Evolutionary conservation across 2,113 vertebrate genomes (phyloP).

Genomic region (Danionella cerebrum): DNA sequence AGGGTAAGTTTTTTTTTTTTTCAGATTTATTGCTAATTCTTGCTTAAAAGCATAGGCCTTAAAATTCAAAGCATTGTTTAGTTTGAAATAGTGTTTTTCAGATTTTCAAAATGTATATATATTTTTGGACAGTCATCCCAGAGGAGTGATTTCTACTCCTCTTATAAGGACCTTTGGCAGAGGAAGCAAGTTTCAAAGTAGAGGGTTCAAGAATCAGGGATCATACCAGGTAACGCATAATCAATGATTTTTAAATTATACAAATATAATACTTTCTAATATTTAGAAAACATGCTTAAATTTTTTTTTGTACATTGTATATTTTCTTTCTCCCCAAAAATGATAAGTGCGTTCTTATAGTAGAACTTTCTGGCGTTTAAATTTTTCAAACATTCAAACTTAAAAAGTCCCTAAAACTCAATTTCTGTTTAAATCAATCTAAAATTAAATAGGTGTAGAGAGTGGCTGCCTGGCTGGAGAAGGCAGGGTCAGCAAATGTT

Average conservation of each 20-base stretch:
- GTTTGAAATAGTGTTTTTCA: background rate
- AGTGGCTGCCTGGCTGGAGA: too few species aligned
- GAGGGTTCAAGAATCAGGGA: constrained; percentile 83
- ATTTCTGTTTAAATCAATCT: too few species aligned
- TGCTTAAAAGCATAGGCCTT: background rate
- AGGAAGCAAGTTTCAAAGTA: constrained; percentile 75
- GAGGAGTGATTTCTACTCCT: constrained; percentile 89
- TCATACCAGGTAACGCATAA: constrained; percentile 66
- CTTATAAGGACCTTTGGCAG: constrained; percentile 87
- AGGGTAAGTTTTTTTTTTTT: constrained; percentile 78
- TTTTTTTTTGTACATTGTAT: too few species aligned
- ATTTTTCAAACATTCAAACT: too few species aligned
- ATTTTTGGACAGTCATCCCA: constrained; percentile 66
- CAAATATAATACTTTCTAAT: background rate
- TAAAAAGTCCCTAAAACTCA: too few species aligned
- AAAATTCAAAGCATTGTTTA: too few species aligned
- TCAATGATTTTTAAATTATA: background rate
- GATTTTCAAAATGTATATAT: background rate
- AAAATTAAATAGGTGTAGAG: too few species aligned
- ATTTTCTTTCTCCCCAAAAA: too few species aligned
- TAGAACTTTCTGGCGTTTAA: too few species aligned
- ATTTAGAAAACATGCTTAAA: too few species aligned
- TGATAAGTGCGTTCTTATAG: too few species aligned
- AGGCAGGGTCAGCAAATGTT: too few species aligned
- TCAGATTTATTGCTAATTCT: background rate